Evolutionary conservation across 2,797 vertebrate species (phyloP).

Genomic region (Enteromius viviparus): DNA sequence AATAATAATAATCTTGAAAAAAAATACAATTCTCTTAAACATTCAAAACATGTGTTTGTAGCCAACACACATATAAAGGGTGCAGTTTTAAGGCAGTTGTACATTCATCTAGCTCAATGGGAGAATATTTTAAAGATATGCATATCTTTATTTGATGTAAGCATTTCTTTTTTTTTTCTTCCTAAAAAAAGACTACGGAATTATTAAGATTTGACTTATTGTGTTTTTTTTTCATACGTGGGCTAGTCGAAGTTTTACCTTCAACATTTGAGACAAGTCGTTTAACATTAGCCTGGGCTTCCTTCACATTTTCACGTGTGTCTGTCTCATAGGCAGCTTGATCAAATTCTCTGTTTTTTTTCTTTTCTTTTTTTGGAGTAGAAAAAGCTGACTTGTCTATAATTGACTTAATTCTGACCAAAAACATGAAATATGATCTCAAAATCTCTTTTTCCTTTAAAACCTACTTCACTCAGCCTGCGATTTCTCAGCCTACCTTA

Average conservation of each 20-base stretch:
- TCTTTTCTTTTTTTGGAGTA: neutral
- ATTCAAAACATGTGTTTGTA: neutral
- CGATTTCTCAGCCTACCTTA: neutral
- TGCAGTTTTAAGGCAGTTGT: neutral
- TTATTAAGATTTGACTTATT: neutral
- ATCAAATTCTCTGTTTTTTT: neutral
- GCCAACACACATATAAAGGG: neutral
- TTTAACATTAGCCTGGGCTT: neutral
- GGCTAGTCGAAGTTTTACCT: neutral
- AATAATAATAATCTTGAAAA: neutral
- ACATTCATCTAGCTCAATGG: neutral
- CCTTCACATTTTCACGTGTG: neutral
- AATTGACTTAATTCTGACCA: neutral
- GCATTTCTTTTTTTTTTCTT: neutral
- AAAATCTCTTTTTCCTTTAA: neutral
- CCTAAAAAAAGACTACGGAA: neutral
- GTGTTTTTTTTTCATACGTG: too few species aligned
- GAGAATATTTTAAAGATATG: neutral
- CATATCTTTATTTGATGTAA: neutral
- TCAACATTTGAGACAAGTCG: neutral
- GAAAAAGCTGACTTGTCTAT: neutral
- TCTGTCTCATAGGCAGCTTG: neutral
- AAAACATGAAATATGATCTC: neutral
- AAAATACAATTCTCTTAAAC: neutral
- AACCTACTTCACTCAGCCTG: neutral